Conservation (phyloP, 2,888 invertebrate species). For the Bhutanitis thaidina region DNA sequence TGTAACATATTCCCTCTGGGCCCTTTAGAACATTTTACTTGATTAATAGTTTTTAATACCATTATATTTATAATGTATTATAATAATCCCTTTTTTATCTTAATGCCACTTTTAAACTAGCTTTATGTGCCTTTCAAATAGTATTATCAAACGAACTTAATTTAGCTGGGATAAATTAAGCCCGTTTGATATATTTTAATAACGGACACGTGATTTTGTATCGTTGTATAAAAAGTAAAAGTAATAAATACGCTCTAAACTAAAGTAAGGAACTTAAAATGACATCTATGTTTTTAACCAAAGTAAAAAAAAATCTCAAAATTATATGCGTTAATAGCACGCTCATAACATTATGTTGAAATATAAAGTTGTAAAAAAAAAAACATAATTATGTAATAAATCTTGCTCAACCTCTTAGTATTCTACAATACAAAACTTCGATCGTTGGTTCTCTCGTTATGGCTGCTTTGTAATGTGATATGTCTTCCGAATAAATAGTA, state of each 20-base stretch:
- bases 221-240: background rate
- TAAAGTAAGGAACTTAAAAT: too few species aligned
- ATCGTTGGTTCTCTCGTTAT: conserved; percentile 30
- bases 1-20: background rate
- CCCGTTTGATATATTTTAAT: conserved; percentile 44
- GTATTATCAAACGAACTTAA: conserved; percentile 55
- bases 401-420: conserved; percentile 44
- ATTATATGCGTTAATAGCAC: conserved; percentile 12
- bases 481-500: conserved; percentile 40
- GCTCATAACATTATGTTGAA: conserved; percentile 10
- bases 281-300: too few species aligned
- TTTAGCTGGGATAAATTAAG: conserved; percentile 69
- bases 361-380: conserved; percentile 18
- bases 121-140: conserved; percentile 28
- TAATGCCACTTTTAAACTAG: conserved; percentile 6
- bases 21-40: conserved; percentile 5
- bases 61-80: background rate
- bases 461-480: conserved; percentile 37
- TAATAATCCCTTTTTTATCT: background rate
- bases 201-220: background rate
- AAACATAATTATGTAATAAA: conserved; percentile 27
- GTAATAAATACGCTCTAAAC: too few species aligned
- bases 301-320: too few species aligned
- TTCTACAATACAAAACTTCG: conserved; percentile 31
- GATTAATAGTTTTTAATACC: conserved; percentile 20